Evolutionary conservation across 1,140 invertebrate species (phyloP).

Genomic region (Periplaneta americana): DNA sequence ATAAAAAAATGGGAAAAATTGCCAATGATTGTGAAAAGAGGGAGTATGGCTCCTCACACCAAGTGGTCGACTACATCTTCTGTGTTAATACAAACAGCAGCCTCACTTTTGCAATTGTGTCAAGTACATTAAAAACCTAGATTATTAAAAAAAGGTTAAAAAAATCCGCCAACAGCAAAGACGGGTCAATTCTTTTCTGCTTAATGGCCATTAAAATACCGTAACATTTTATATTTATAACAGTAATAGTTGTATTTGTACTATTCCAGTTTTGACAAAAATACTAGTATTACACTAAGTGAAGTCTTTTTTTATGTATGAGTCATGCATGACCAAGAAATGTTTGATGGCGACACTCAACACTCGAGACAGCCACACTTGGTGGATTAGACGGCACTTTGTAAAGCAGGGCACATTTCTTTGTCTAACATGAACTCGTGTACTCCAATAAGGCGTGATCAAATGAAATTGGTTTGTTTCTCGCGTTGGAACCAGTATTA

Average conservation of each 20-base stretch:
- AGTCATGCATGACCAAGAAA: not conserved
- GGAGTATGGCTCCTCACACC: not conserved
- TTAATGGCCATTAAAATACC: constrained; percentile 20
- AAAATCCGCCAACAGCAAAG: constrained; percentile 20
- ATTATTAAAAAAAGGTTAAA: not conserved
- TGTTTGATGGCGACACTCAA: not conserved
- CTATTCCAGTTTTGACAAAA: constrained; percentile 17
- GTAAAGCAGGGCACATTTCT: not conserved
- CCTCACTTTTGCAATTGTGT: not conserved
- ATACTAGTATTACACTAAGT: not conserved
- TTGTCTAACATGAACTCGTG: not conserved
- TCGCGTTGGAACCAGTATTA: too few relatives aligned
- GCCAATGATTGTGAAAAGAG: constrained; percentile 9
- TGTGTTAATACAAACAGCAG: not conserved
- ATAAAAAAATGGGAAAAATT: constrained; percentile 9
- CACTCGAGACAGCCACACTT: not conserved
- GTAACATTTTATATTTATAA: constrained; percentile 17
- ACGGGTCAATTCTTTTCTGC: constrained; percentile 18
- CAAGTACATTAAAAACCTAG: not conserved
- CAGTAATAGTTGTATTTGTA: constrained; percentile 18
- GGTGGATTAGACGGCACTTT: not conserved
- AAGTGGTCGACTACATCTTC: not conserved
- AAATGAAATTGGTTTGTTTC: too few relatives aligned
- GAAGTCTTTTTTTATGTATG: not conserved
- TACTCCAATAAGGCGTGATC: too few relatives aligned